A percentile compares a stretch with the other conserved stretches of the same genome.
Evolutionary conservation across 2,797 vertebrate species (phyloP).

Genomic region (Manis crassicaudata): DNA sequence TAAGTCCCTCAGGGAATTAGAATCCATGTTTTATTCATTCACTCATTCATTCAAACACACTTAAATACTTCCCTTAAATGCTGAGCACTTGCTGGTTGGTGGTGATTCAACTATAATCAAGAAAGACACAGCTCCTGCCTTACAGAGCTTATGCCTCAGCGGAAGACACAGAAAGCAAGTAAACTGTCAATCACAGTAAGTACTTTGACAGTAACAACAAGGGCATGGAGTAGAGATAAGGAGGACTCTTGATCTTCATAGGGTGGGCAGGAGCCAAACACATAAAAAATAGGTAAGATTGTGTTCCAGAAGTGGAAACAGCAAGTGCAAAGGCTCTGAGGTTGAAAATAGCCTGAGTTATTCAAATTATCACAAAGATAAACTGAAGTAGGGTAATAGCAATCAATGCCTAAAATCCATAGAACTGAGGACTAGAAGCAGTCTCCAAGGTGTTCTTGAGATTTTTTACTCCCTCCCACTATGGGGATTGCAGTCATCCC

Average conservation of each 20-base stretch:
- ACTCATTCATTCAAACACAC: background rate
- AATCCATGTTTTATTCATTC: background rate
- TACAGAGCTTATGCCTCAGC: background rate
- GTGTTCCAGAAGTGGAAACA: background rate
- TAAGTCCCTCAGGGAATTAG: background rate
- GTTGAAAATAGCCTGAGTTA: background rate
- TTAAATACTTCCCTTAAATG: background rate
- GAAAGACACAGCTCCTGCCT: background rate
- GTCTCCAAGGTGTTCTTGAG: background rate
- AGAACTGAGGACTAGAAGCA: background rate
- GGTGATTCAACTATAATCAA: background rate
- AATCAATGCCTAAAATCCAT: background rate
- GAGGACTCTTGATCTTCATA: background rate
- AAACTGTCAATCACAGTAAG: background rate
- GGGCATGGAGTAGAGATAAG: background rate
- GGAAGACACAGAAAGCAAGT: background rate
- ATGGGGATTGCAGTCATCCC: background rate
- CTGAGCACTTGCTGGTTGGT: background rate
- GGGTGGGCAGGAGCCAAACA: background rate
- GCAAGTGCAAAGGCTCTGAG: background rate
- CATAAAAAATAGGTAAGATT: background rate
- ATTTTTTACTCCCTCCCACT: background rate
- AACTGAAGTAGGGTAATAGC: background rate
- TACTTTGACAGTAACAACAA: background rate
- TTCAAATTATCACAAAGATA: background rate